Evolutionary conservation across 2,888 invertebrate species (phyloP).

Genomic region (Panzeria rudis): DNA sequence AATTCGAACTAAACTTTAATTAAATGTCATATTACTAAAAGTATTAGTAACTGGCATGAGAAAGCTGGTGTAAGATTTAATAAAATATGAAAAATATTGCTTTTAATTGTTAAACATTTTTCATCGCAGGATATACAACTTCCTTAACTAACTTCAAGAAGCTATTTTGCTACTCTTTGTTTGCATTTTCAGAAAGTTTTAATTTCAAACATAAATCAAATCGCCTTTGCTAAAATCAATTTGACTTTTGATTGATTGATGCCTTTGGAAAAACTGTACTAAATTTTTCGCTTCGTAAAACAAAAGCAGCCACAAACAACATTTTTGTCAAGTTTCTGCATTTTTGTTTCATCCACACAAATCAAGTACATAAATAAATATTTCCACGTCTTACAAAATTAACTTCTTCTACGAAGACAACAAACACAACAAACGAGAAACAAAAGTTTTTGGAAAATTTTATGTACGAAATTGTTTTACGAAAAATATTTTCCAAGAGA

Average conservation of each 20-base stretch:
- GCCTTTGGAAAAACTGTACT: slow-evolving; percentile 35
- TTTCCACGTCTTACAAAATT: slow-evolving; percentile 58
- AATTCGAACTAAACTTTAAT: no score
- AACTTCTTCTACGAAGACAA: slow-evolving; percentile 24
- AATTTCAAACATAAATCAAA: background rate
- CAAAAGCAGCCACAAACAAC: slow-evolving; percentile 12
- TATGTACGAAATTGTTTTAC: slow-evolving; percentile 38
- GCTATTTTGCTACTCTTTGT: no score
- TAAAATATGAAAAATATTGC: no score
- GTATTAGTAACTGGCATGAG: no score
- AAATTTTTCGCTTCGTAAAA: slow-evolving; percentile 19
- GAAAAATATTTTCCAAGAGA: slow-evolving; percentile 41
- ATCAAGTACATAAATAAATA: slow-evolving; percentile 26
- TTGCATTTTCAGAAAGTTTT: background rate
- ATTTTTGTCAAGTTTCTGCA: slow-evolving; percentile 38
- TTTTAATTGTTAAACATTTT: no score
- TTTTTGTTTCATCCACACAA: slow-evolving; percentile 22
- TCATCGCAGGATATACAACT: no score
- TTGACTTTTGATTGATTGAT: slow-evolving; percentile 7
- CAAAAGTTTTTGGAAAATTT: slow-evolving; percentile 53
- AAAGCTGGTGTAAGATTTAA: no score
- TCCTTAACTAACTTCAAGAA: no score
- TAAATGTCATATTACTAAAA: no score
- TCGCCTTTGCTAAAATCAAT: background rate
- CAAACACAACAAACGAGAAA: slow-evolving; percentile 30